Base-by-base conservation (phyloP, 92 coral and sea anemone species). In the Paragorgia papillata region DNA sequence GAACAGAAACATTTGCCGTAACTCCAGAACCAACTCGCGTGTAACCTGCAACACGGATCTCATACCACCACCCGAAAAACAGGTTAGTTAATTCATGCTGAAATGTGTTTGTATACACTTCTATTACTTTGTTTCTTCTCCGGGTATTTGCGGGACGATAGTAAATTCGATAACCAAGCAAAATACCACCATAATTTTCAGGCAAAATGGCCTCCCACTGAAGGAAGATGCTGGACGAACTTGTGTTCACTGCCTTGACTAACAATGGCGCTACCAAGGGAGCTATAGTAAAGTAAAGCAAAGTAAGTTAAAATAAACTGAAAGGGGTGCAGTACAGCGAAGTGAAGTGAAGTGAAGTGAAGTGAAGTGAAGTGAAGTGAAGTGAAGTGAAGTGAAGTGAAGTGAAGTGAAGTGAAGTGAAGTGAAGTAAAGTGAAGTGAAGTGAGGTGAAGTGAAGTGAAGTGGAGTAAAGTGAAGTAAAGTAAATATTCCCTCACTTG, bases 61-160 rank as follows among this genome's bases (percentile, higher is more conserved):
- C 75, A 49, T 68, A 68, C 75, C 39, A 25, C 75, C 75, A 68
- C 57, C 57, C 44, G 58, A 49, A 24, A 53, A 68, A 68, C 59
- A 44, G 59, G 13, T 29, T 51, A 7, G 59, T 68, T 17, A 68
- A 32, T 7, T 68, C 57, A 19, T 26, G n/a, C 22, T 46, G 31
- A 2, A 68, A 51, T 8, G 30, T 18, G 1, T 0, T 49, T 68
- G 59, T 10, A 46, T n/a, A 15, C 44, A 44, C n/a, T 12, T 68
- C 75, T 13, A 68, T 48, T 33, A 44, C 33, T 25, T 25, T 50
- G n/a, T 4, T 22, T 49, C 33, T 22, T 28, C 75, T 43, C 34
- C 13, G 22, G 22, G 75, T 68, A 0, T 68, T 22, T 0, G 59
- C 59, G 13, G 75, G 39, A 25, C 40, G 59, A 48, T 68, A 68